Conservation (phyloP, 2,888 invertebrate genomes). For the Furcula furcula region DNA sequence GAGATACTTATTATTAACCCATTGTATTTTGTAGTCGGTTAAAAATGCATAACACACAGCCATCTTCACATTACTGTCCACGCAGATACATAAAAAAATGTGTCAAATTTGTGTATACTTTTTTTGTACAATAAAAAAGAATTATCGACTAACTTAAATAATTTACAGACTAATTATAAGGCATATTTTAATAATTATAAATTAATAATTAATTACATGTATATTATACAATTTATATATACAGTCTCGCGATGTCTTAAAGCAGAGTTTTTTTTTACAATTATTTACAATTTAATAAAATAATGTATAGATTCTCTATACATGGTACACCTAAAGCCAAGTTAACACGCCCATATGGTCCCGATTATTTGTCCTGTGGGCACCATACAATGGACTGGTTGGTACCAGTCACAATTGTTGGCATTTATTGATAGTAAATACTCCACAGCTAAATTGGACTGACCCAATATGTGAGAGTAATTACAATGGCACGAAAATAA, state of each 20-base stretch:
- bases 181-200: conserved; percentile 66
- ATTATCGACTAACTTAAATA: conserved; percentile 39
- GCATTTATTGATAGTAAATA: too few relatives aligned
- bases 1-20: conserved; percentile 31
- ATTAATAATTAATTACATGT: conserved; percentile 74
- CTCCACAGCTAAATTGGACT: conserved; percentile 60
- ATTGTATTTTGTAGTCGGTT: conserved; percentile 38
- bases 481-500: conserved; percentile 18
- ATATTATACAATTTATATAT: conserved; percentile 70
- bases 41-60: conserved; percentile 77
- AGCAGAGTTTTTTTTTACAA: conserved; percentile 62
- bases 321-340: conserved; percentile 24
- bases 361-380: too few relatives aligned
- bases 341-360: too few relatives aligned
- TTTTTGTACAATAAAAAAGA: conserved; percentile 43
- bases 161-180: conserved; percentile 56
- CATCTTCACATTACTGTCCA: conserved; percentile 49
- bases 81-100: conserved; percentile 32
- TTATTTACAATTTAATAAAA: conserved; percentile 51
- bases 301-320: conserved; percentile 43
- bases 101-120: conserved; percentile 26
- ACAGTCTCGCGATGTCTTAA: conserved; percentile 77
- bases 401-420: too few relatives aligned
- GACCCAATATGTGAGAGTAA: conserved; percentile 57
- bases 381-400: too few relatives aligned